Evolutionary conservation across 2,113 vertebrate genomes (phyloP), one percentile per base, ranked within the genome.

Genomic region (Todiramphus saurophagus): DNA sequence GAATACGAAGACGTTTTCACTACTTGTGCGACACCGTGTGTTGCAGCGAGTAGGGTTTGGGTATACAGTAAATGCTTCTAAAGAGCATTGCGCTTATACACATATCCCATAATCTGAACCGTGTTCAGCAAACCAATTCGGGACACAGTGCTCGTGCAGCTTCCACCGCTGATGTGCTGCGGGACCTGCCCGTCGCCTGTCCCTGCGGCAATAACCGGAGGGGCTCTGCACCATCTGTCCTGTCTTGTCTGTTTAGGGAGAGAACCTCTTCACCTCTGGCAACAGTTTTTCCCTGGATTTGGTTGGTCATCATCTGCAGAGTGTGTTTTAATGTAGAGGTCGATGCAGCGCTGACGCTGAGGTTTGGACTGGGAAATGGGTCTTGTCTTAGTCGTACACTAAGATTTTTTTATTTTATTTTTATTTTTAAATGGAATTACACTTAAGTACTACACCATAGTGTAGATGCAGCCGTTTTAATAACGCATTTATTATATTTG

Each of bases 81-180:
- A 97, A 97, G 98, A 98, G 99, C 99, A 99, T 99, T 99, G 98
- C 99, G 98, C 98, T 98, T 99, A 98, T 98, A 98, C 98, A 98
- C 98, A 98, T 98, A 99, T 98, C 98, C 98, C 97, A 99, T 99
- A 99, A 98, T 99, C 99, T 99, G 99, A 99, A 99, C 99, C 98
- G 93, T 99, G 99, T 99, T 99, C 99, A 99, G 99, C 98, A 98
- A 98, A 98, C 98, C 98, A 96, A 97, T 98, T 98, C 98, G 98
- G 98, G 98, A 98, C 96, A 83, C 98, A 97, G 98, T 79, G 96
- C 97, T 98, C 97, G 63, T 86, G 97, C 96, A 87, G 82, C 95
- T 97, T 89, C 95, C 83, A 41, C 97, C 90, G 96, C 97, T 55
- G 59, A 28, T 6, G 48, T 27, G 62, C 93, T 81, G 95, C n/a